Conservation (phyloP, 2,888 invertebrate genomes). For the Zele albiditarsus region DNA sequence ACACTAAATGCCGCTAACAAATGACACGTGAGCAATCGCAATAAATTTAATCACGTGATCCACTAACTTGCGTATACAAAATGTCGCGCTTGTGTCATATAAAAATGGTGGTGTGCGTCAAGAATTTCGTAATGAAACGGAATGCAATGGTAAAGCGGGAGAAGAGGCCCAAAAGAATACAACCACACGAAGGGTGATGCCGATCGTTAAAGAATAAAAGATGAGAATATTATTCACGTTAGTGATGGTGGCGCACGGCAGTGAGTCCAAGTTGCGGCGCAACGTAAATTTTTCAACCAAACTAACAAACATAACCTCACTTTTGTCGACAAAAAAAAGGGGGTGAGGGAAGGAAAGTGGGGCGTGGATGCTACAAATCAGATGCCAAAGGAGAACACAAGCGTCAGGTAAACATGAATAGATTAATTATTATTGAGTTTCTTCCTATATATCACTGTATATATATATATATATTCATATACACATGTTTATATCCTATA, state of each 20-base stretch:
- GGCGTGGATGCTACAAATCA: constrained; percentile 53
- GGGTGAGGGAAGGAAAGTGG: background rate
- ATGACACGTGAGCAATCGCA: no score
- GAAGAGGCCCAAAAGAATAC: background rate
- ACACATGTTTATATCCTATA: background rate
- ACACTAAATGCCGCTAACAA: no score
- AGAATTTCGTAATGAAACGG: constrained; percentile 4
- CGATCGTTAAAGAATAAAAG: constrained; percentile 64
- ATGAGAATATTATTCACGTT: constrained; percentile 65
- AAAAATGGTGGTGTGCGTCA: background rate
- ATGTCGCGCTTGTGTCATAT: no score
- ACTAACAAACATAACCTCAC: constrained; percentile 24
- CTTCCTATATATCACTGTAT: constrained; percentile 16
- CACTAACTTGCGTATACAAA: background rate
- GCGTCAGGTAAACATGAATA: constrained; percentile 38
- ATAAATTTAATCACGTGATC: no score
- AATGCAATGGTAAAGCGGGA: constrained; percentile 18
- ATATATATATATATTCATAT: constrained; percentile 33
- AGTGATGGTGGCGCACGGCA: no score
- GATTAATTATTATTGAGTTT: constrained; percentile 50
- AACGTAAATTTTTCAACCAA: no score
- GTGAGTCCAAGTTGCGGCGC: no score
- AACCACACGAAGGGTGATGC: constrained; percentile 43
- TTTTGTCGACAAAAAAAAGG: constrained; percentile 39
- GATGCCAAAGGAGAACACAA: constrained; percentile 29